Evolutionary conservation across 2,888 invertebrate species (phyloP).

Genomic region (Agonopterix arenella): DNA sequence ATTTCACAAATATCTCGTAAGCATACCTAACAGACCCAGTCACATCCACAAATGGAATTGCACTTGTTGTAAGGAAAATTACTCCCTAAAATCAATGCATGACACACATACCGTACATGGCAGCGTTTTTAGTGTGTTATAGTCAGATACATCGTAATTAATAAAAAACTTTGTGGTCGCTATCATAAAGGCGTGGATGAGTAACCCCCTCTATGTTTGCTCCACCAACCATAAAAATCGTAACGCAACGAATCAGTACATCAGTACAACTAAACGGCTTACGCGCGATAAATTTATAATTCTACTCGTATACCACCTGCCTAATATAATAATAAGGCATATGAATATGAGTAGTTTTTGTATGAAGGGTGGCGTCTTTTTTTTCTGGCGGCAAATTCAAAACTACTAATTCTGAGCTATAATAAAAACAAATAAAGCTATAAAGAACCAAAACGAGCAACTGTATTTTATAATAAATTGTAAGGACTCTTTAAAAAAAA

Average conservation of each 20-base stretch:
- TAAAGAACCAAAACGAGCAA: no score
- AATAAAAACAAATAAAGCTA: no score
- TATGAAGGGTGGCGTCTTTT: no score
- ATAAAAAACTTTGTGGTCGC: conserved; percentile 10
- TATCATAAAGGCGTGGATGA: conserved; percentile 25
- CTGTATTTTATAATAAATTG: no score
- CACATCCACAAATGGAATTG: no score
- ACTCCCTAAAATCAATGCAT: neutral
- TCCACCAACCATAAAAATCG: conserved; percentile 31
- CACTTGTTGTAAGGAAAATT: no score
- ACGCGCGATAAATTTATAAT: neutral
- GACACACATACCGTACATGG: conserved; percentile 12
- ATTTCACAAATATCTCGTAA: no score
- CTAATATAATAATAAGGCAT: neutral
- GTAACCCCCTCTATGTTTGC: conserved; percentile 31
- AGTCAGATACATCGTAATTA: conserved; percentile 14
- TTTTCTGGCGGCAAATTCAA: no score
- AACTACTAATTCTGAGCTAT: no score
- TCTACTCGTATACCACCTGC: neutral
- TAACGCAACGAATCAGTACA: conserved; percentile 29
- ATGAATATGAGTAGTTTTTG: no score
- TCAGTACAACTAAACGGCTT: conserved; percentile 4
- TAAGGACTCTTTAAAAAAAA: no score
- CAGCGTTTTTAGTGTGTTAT: conserved; percentile 28
- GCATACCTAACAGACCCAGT: no score